Evolutionary conservation across 1,140 invertebrate genomes (phyloP).

Genomic region (Orius insidiosus): DNA sequence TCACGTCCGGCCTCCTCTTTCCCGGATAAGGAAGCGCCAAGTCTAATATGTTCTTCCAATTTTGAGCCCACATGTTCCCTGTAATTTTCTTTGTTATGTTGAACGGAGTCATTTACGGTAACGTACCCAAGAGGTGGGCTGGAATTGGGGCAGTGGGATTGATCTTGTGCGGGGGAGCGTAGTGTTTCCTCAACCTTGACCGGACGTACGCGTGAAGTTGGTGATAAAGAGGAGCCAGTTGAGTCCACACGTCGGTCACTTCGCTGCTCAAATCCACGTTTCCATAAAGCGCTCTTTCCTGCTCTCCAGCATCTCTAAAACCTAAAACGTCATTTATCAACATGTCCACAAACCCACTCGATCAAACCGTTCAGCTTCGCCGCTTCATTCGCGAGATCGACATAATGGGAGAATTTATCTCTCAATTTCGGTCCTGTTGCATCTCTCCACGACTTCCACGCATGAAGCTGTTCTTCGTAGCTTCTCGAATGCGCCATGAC

Average conservation of each 20-base stretch:
- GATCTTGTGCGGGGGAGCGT: conserved; percentile 40
- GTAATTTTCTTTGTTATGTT: neutral
- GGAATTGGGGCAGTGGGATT: conserved; percentile 54
- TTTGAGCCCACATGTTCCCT: conserved; percentile 68
- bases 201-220: conserved; percentile 75
- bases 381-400: conserved; percentile 62
- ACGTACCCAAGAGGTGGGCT: conserved; percentile 49
- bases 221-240: conserved; percentile 61
- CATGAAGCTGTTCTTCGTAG: conserved; percentile 48
- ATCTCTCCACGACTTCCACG: conserved; percentile 67
- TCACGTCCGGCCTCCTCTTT: conserved; percentile 51
- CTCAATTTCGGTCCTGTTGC: conserved; percentile 54
- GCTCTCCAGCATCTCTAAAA: conserved; percentile 57
- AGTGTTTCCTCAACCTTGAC: conserved; percentile 44
- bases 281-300: conserved; percentile 52
- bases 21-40: conserved; percentile 60
- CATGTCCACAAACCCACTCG: neutral
- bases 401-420: conserved; percentile 56
- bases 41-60: conserved; percentile 63
- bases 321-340: conserved; percentile 28
- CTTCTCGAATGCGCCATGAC: conserved; percentile 53
- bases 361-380: conserved; percentile 46
- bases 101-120: neutral
- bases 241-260: conserved; percentile 48
- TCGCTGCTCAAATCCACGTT: conserved; percentile 47